phyloP scores from a whole-genome alignment of 2,888 invertebrate genomes.

The Dimorphilus gyrociliatus region DNA sequence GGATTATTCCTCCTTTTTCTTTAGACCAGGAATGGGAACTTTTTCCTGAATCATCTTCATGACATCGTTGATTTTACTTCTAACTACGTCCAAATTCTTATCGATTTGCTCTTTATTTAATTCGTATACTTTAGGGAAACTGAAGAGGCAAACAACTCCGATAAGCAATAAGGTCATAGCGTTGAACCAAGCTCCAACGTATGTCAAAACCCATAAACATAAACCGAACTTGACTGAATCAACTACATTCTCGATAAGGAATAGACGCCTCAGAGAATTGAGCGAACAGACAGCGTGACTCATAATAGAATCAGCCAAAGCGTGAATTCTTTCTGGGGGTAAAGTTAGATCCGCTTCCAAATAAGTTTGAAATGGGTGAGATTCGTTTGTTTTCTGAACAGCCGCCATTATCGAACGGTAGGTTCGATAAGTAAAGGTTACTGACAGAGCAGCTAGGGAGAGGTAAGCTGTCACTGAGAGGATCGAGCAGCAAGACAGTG shows the following conservation, averaged over 20 bases:
- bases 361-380: slow-evolving; percentile 84
- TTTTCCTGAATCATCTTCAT: slow-evolving; percentile 27
- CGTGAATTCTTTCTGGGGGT: slow-evolving; percentile 76
- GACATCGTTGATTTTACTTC: slow-evolving; percentile 22
- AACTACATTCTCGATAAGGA: slow-evolving; percentile 88
- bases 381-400: slow-evolving; percentile 81
- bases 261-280: slow-evolving; percentile 70
- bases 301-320: slow-evolving; percentile 66
- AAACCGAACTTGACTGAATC: slow-evolving; percentile 69
- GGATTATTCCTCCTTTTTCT: slow-evolving; percentile 25
- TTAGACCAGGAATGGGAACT: slow-evolving; percentile 30
- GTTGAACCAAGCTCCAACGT: slow-evolving; percentile 96
- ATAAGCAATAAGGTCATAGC: slow-evolving; percentile 69
- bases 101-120: slow-evolving; percentile 36
- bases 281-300: slow-evolving; percentile 54
- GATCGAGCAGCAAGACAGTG: slow-evolving; percentile 83
- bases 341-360: slow-evolving; percentile 72
- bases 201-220: slow-evolving; percentile 86
- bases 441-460: slow-evolving; percentile 64
- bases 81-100: slow-evolving; percentile 23
- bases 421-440: slow-evolving; percentile 79
- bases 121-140: slow-evolving; percentile 68
- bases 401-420: slow-evolving; percentile 89
- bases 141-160: slow-evolving; percentile 82
- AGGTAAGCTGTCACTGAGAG: slow-evolving; percentile 87